Evolutionary conservation across 1,140 invertebrate genomes (phyloP), one percentile per base, ranked within the genome.

Genomic region (Theocolax elegans): DNA sequence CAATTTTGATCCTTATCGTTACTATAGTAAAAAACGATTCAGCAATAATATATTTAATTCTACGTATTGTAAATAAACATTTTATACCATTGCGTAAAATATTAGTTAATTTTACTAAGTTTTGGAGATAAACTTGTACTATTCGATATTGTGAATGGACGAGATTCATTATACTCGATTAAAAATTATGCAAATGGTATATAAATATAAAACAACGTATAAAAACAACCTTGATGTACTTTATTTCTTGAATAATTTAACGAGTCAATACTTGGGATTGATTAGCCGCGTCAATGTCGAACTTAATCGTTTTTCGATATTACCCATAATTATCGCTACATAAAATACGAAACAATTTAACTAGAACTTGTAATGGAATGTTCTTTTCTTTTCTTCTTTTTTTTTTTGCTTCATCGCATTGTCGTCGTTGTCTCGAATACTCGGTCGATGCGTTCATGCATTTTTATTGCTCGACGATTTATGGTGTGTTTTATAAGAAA

Each of bases 401-500:
- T 19, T 19, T 27, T 60, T 29, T 40, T 44, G 4, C 31, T 35
- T 35, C 31, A 6, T 35, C 10, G 4, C 10, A 35, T 60, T 44
- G 25, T 49, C n/a, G n/a, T n/a, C n/a, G n/a, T n/a, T n/a, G n/a
- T 48, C 44, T 63, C 42, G 27, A 64, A 64, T 64, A 27, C 46
- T 40, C 51, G n/a, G 48, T 49, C 48, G 62, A 64, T 64, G 62
- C 19, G 31, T 23, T 64, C 62, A 64, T 64, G 35, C 59, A 49
- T 25, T 42, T 66, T 66, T 66, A 56, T 44, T 66, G 17, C 51
- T 38, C 31, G 27, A 40, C 13, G 35, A 56, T 66, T 66, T 66
- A 56, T 25, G 63, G 38, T 44, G 35, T 66, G 64, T 56, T 66
- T 66, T 56, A 66, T 56, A 66, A 66, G 64, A 66, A 66, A 66